Conservation (phyloP, 64 coral and sea anemone species). For the Montipora capricornis region DNA sequence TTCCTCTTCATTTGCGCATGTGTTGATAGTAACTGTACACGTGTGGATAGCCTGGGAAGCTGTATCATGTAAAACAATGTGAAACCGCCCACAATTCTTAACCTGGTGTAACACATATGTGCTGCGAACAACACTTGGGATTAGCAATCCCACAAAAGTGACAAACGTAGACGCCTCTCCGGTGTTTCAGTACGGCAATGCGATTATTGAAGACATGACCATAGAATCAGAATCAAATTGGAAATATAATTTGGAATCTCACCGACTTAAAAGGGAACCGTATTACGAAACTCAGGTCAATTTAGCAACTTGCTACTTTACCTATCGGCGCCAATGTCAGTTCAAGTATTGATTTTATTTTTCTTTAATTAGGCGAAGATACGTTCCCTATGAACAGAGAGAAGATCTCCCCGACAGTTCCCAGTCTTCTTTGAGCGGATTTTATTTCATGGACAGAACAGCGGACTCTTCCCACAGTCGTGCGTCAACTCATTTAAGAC, state of each 20-base stretch:
- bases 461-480: neutral
- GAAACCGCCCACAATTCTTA: neutral
- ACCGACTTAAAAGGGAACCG: neutral
- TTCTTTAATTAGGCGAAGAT: conserved; percentile 2
- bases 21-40: conserved; percentile 6
- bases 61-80: conserved; percentile 12
- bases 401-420: conserved; percentile 15
- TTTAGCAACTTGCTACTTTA: no score
- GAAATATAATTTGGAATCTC: neutral
- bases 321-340: no score
- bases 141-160: neutral
- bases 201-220: no score
- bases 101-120: neutral
- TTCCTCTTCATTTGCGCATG: conserved; percentile 5
- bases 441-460: conserved; percentile 35
- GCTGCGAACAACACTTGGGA: neutral
- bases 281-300: neutral
- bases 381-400: conserved; percentile 26
- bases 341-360: neutral
- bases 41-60: neutral
- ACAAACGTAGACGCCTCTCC: no score
- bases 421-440: conserved; percentile 25
- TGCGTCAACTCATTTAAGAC: neutral
- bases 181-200: neutral
- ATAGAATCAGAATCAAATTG: no score